These are phyloP conservation scores for pig (Sus scrofa) DNA, from an alignment of 2,113 vertebrate species.

Conservation along the genomic window DNA sequence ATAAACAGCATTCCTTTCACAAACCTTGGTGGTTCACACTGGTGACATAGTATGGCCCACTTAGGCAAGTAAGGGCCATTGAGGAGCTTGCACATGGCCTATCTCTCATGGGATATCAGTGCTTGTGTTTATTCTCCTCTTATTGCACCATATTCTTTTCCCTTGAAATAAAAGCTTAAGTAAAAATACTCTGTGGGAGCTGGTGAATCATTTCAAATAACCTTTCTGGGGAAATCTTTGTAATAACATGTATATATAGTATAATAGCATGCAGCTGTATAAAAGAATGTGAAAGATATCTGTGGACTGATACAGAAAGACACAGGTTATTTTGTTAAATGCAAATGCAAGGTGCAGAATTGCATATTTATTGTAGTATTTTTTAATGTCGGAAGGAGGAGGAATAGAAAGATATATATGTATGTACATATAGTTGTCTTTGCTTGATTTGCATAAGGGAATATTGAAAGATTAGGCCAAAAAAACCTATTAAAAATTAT, in stretches of 20 bases:
- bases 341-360: neutral
- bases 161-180: constrained; percentile 1
- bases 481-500: neutral
- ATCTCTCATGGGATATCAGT: neutral
- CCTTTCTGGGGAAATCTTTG: neutral
- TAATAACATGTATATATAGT: neutral
- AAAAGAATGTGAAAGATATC: neutral
- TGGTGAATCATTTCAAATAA: constrained; percentile 38
- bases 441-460: neutral
- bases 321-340: neutral
- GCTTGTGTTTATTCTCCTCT: neutral
- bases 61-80: neutral
- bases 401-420: neutral
- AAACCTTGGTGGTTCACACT: neutral
- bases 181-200: neutral
- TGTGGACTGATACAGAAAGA: neutral
- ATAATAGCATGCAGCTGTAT: neutral
- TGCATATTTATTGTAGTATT: neutral
- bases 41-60: neutral
- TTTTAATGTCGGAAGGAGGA: neutral
- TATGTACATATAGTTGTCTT: neutral
- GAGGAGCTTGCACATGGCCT: neutral
- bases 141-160: neutral
- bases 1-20: constrained; percentile 14
- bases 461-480: neutral